These are phyloP conservation scores for Sinodicranocentrus sp. DNA, from an alignment of 2,888 invertebrate genomes.

Conservation along the genomic window DNA sequence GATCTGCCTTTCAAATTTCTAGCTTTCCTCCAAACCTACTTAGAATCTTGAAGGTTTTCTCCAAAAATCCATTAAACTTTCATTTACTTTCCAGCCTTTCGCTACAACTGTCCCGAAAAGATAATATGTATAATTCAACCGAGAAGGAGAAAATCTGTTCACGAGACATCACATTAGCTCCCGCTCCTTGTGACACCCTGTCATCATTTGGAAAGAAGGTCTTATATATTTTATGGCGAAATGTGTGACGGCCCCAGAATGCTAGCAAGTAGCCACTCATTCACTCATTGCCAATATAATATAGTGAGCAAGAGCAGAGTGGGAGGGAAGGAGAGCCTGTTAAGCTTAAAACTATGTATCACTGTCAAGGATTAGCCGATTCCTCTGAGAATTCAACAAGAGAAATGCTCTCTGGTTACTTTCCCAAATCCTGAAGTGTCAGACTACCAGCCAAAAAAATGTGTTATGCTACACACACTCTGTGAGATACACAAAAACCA, in stretches of 20 bases:
- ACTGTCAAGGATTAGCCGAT: conserved; percentile 28
- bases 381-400: conserved; percentile 30
- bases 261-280: not conserved
- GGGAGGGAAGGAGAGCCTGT: not conserved
- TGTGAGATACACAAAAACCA: no score
- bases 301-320: not conserved
- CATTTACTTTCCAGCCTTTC: not conserved
- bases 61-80: conserved; percentile 13
- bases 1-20: no score
- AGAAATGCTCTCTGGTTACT: conserved; percentile 18
- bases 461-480: not conserved
- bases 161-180: conserved; percentile 9
- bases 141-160: conserved; percentile 3
- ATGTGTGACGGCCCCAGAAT: not conserved
- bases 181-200: conserved; percentile 2
- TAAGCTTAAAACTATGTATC: conserved; percentile 25
- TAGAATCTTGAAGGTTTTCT: not conserved
- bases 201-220: conserved; percentile 9
- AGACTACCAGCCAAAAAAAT: conserved; percentile 2
- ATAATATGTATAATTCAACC: not conserved
- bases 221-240: not conserved
- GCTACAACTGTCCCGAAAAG: not conserved
- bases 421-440: conserved; percentile 8
- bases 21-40: no score
- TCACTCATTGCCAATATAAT: not conserved